These are phyloP conservation scores for Cotesia typhae DNA, from an alignment of 1,140 invertebrate species.

Conservation along the genomic window DNA sequence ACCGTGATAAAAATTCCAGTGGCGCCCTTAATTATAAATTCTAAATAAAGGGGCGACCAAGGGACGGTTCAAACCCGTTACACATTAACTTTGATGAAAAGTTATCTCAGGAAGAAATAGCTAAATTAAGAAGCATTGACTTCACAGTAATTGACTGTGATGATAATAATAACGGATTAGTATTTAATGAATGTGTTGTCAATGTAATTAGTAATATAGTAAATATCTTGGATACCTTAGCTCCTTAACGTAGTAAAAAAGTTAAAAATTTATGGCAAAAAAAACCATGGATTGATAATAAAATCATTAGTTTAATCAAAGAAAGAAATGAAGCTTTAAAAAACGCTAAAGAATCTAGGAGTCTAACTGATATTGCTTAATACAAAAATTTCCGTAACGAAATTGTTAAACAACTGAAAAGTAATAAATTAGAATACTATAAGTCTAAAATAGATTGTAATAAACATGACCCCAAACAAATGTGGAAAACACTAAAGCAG, in stretches of 20 bases:
- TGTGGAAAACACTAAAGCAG: too few relatives aligned
- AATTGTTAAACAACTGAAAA: not conserved
- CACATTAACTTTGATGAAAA: not conserved
- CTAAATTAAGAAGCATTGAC: not conserved
- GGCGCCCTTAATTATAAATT: too few relatives aligned
- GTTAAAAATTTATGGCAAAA: not conserved
- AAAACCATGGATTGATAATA: not conserved
- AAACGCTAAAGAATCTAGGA: not conserved
- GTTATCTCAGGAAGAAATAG: not conserved
- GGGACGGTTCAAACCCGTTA: too few relatives aligned
- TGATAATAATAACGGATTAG: not conserved
- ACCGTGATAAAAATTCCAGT: too few relatives aligned
- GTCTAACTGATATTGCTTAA: not conserved
- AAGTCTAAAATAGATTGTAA: not conserved
- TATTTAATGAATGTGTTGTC: too few relatives aligned
- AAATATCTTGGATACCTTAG: not conserved
- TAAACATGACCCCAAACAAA: not conserved
- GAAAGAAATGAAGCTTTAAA: not conserved
- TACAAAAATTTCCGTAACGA: not conserved
- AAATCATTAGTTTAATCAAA: not conserved
- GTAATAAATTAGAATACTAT: conserved; percentile 2
- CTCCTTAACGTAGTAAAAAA: not conserved
- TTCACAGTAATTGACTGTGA: too few relatives aligned
- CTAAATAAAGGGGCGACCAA: too few relatives aligned
- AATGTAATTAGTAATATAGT: not conserved